Evolutionary conservation across 2,888 invertebrate species (phyloP).

Genomic region (Noctua pronuba): DNA sequence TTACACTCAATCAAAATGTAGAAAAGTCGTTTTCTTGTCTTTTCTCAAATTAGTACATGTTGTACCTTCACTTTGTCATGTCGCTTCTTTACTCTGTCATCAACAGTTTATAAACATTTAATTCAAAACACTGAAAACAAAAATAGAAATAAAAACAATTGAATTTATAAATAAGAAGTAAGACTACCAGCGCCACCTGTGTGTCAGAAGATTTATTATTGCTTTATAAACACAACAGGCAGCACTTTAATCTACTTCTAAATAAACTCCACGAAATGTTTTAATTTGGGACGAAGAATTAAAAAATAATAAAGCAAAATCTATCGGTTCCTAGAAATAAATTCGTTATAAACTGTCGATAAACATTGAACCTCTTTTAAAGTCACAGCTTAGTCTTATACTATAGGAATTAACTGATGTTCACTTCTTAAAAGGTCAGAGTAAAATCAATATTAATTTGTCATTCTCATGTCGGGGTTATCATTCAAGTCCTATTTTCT

Average conservation of each 20-base stretch:
- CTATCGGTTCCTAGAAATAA: background rate
- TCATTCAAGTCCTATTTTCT: constrained; percentile 30
- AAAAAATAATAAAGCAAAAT: background rate
- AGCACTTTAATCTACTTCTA: background rate
- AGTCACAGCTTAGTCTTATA: background rate
- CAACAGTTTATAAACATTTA: constrained; percentile 33
- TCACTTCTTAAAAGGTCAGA: background rate
- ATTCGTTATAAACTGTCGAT: constrained; percentile 27
- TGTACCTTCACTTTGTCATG: constrained; percentile 13
- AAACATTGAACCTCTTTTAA: background rate
- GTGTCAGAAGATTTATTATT: constrained; percentile 5
- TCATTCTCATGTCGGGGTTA: constrained; percentile 39
- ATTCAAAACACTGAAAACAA: background rate
- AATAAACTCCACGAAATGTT: background rate
- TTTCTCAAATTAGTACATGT: constrained; percentile 15
- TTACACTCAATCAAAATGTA: constrained; percentile 53
- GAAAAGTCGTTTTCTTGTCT: constrained; percentile 43
- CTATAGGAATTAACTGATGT: background rate
- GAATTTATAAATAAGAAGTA: background rate
- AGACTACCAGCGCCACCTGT: constrained; percentile 19
- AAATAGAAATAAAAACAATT: background rate
- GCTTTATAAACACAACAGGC: background rate
- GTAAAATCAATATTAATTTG: background rate
- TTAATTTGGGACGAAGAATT: background rate
- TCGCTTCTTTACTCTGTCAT: constrained; percentile 13